Conservation (phyloP, 2,797 vertebrate species). For the Sebastolobus alascanus region DNA sequence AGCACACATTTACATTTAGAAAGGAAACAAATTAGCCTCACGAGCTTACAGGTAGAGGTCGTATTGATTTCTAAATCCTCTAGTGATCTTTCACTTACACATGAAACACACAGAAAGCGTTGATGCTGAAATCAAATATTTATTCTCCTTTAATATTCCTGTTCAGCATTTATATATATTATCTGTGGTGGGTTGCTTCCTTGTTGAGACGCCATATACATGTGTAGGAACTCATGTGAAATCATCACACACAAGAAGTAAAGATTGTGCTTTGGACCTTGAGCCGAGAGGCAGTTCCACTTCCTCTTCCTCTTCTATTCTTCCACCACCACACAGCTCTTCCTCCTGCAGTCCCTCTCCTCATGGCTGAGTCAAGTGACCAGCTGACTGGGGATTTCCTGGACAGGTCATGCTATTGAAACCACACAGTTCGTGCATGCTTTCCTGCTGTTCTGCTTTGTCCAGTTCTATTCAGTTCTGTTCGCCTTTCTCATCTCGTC, state of each 20-base stretch:
- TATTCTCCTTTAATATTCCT: background rate
- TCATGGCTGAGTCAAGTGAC: slow-evolving; percentile 57
- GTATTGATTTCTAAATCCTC: background rate
- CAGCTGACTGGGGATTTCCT: slow-evolving; percentile 73
- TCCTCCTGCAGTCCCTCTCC: slow-evolving; percentile 35
- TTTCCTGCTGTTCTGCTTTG: slow-evolving; percentile 24
- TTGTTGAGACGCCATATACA: background rate
- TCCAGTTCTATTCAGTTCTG: background rate
- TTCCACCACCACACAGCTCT: slow-evolving; percentile 29
- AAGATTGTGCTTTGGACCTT: slow-evolving; percentile 2
- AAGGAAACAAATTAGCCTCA: background rate
- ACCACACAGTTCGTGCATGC: slow-evolving; percentile 14
- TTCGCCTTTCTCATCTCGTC: background rate
- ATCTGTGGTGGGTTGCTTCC: background rate
- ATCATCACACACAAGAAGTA: background rate
- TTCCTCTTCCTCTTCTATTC: slow-evolving; percentile 73
- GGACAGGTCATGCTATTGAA: slow-evolving; percentile 44
- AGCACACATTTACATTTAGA: background rate
- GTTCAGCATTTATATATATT: background rate
- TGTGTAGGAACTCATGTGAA: background rate
- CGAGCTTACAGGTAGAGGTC: background rate
- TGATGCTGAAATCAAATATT: background rate
- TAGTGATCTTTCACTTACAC: background rate
- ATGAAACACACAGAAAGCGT: background rate
- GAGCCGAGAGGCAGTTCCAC: slow-evolving; percentile 54